Base-by-base conservation (phyloP, 2,113 vertebrate genomes). In the Gopherus evgoodei region DNA sequence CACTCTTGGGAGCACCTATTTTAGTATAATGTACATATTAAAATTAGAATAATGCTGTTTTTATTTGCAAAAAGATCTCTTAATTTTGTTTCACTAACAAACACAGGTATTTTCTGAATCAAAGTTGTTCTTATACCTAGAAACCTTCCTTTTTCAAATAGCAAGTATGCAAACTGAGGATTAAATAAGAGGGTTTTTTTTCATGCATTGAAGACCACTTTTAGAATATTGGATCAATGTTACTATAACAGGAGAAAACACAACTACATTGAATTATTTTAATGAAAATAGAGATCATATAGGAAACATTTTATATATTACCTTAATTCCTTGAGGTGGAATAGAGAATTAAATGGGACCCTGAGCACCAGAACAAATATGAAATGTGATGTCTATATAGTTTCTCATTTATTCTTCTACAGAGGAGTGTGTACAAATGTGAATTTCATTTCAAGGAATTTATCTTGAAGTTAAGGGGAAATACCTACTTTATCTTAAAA, bases 61-160 rank as follows among this genome's bases (percentile, higher is more conserved):
- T 89, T 92, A 79, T 7, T 62, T 50, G 57, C 11, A n/a, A 72
- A 84, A 91, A 90, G 59, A 83, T 1, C 2, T 25, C 47, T 93
- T 13, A 1, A 0, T 75, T n/a, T 81, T 86, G 1, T 87, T 93
- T 91, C 88, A 82, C 24, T 75, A 31, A 3, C 11, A 87, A 52
- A 11, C 1, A 0, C 50, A 31, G 69, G 10, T 13, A 11, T 86
- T 93, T 96, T 95, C 47, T 38, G 38, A 75, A 72, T 87, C n/a
- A 24, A 86, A 87, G 47, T 31, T 83, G 52, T 76, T 93, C 2
- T 4, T 59, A 31, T 83, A 5, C 53, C 44, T 78, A 75, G 50
- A 91, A 97, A 95, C 81, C 95, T 97, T 86, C 5, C 93, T 50
- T 91, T 96, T 78, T 50, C 12, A 6, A 52, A 25, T 35, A 86